Conservation (phyloP, 2,888 invertebrate species). For the Xestia c-nigrum region DNA sequence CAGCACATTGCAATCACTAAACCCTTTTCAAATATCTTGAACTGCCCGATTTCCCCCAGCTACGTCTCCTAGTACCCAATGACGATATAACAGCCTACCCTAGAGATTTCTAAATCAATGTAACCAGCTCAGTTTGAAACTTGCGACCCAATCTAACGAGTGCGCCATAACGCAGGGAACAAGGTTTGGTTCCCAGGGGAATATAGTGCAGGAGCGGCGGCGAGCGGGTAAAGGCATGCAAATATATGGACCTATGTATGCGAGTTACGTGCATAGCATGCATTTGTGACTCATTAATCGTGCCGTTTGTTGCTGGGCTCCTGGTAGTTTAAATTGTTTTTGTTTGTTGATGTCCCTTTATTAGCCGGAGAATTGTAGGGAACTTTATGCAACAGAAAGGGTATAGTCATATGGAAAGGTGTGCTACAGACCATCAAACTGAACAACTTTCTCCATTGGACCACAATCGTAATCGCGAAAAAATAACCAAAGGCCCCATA, state of each 20-base stretch:
- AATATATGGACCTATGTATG: slow-evolving; percentile 53
- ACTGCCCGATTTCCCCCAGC: neutral
- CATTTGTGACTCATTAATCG: slow-evolving; percentile 54
- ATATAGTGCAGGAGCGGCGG: slow-evolving; percentile 34
- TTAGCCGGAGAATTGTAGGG: neutral
- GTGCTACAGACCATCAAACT: no score
- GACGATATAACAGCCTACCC: slow-evolving; percentile 19
- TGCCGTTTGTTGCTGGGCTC: slow-evolving; percentile 26
- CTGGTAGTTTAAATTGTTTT: slow-evolving; percentile 28
- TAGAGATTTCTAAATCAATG: slow-evolving; percentile 39
- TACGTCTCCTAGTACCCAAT: slow-evolving; percentile 13
- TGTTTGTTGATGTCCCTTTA: slow-evolving; percentile 5
- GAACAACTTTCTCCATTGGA: no score
- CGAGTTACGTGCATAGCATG: slow-evolving; percentile 51
- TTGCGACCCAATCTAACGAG: slow-evolving; percentile 26
- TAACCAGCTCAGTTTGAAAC: slow-evolving; percentile 26
- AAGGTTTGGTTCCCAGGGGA: slow-evolving; percentile 44
- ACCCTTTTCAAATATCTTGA: slow-evolving; percentile 2
- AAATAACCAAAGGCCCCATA: no score
- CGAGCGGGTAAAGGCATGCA: slow-evolving; percentile 52
- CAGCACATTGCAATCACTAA: neutral
- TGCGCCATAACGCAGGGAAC: slow-evolving; percentile 24
- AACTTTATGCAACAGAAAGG: no score
- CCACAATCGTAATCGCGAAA: no score
- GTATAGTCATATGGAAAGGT: no score